Evolutionary conservation across 2,797 vertebrate species (phyloP), one percentile per base, ranked within the genome.

Genomic region (Ctenopoma kingsleyae): DNA sequence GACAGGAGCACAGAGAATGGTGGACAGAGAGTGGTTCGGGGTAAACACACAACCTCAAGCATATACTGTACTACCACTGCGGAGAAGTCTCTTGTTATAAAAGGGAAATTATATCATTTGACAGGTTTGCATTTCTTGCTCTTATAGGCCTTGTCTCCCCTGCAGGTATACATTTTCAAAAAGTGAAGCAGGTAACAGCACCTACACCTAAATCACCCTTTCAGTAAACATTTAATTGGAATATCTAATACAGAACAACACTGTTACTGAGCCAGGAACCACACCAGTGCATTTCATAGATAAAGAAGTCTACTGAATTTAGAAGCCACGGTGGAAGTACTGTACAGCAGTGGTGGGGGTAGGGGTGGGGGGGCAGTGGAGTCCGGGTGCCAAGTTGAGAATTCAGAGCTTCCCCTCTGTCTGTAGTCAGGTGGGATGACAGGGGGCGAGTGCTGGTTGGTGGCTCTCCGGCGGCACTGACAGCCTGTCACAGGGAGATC

Each of bases 401-500:
- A 90, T 87, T 89, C 86, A 84, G 85, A 81, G 80, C 83, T 73
- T 85, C 85, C 83, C 78, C 78, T 85, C 83, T 85, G 88, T 86
- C 87, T 87, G 88, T 71, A 88, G 87, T 88, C 90, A 90, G 89
- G 85, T 92, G 89, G 86, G 94, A 93, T 94, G 93, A 96, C 95
- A 95, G 89, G 91, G 86, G 81, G 83, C 47, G 72, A 82, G 82
- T 52, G 1, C 89, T 93, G 89, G 69, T 81, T 81, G 90, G 91
- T 89, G 89, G 78, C 89, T 87, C 75, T 80, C 49, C 58, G 78
- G 84, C 73, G 68, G 71, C 88, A 85, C 85, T 97, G 96, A 97
- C 97, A 96, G 94, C 87, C 94, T 94, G 95, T 97, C 96, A 96
- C 87, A 53, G 93, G 80, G 93, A 91, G 95, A 95, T 97, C 95